These are phyloP conservation scores for Hypomecis punctinalis DNA, from an alignment of 2,888 invertebrate genomes.

Conservation along the genomic window DNA sequence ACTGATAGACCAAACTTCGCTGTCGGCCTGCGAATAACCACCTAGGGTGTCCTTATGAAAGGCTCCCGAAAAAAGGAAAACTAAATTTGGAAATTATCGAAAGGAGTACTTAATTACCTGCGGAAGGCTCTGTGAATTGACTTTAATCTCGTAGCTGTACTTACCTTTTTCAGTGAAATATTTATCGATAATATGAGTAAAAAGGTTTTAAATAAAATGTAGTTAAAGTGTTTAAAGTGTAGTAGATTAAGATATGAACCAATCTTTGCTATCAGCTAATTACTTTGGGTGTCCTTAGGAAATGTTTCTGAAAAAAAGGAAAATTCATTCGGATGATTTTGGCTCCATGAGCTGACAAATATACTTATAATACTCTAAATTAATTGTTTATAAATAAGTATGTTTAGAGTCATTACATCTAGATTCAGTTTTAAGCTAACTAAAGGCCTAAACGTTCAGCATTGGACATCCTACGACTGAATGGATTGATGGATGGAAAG, in stretches of 20 bases:
- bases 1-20: constrained; percentile 56
- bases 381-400: no score
- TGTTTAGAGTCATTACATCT: no score
- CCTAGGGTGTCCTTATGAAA: constrained; percentile 33
- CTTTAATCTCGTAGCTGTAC: not conserved
- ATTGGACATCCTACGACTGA: no score
- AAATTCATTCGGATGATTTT: constrained; percentile 32
- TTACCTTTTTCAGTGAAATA: constrained; percentile 1
- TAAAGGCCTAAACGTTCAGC: no score
- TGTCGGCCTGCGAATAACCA: constrained; percentile 36
- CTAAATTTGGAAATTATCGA: constrained; percentile 31
- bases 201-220: no score
- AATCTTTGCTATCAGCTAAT: constrained; percentile 40
- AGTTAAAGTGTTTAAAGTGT: constrained; percentile 26
- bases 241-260: constrained; percentile 62
- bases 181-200: not conserved
- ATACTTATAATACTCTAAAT: no score
- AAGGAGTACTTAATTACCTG: no score
- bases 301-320: constrained; percentile 29
- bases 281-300: constrained; percentile 34
- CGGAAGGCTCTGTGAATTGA: constrained; percentile 11
- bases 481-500: no score
- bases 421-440: no score
- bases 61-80: constrained; percentile 32
- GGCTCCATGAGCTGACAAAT: no score